Conservation (phyloP, 2,113 vertebrate species). For the Dipodomys spectabilis region DNA sequence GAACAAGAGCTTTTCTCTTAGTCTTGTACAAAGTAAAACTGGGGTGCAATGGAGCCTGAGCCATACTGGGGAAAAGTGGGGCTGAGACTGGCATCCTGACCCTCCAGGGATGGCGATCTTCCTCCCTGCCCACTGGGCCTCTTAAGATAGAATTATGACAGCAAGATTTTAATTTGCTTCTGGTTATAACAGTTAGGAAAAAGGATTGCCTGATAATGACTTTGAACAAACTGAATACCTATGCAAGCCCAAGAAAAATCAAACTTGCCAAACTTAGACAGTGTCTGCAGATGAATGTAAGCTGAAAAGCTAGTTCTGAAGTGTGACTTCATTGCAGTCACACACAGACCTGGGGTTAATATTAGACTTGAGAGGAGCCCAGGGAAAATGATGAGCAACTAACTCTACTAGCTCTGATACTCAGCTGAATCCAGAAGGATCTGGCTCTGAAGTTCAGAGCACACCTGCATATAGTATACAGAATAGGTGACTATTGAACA, state of each 20-base stretch:
- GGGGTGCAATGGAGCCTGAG: not conserved
- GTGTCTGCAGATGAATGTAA: not conserved
- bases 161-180: not conserved
- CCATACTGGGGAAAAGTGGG: not conserved
- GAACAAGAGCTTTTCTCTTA: not conserved
- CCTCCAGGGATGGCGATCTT: not conserved
- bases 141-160: not conserved
- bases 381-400: not conserved
- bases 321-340: not conserved
- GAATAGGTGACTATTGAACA: not conserved
- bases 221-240: not conserved
- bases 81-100: not conserved
- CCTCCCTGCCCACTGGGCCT: not conserved
- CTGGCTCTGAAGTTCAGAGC: not conserved
- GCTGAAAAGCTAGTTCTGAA: not conserved
- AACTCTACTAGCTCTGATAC: not conserved
- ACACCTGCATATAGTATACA: not conserved
- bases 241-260: not conserved
- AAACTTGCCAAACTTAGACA: not conserved
- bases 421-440: not conserved
- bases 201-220: not conserved
- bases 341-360: not conserved
- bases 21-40: not conserved
- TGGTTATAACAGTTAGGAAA: not conserved
- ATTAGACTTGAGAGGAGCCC: not conserved